Percentiles rank a stretch among this genome's conserved stretches.
phyloP scores from a whole-genome alignment of 2,888 invertebrate genomes.

The Parochlus steinenii region DNA sequence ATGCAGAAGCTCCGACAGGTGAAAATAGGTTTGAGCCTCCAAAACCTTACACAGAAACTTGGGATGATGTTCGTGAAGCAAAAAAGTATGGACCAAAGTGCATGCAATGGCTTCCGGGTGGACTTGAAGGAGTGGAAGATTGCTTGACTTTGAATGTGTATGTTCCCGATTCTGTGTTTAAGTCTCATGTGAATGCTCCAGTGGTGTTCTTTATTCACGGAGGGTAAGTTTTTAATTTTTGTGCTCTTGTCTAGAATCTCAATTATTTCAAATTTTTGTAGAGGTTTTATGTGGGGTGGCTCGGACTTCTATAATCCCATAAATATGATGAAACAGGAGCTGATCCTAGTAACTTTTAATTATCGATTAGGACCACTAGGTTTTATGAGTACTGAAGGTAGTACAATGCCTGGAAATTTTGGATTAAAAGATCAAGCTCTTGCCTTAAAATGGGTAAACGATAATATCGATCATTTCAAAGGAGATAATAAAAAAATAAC shows the following conservation, averaged over 20 bases:
- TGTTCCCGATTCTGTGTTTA: slow-evolving; percentile 29
- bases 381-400: slow-evolving; percentile 58
- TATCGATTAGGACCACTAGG: slow-evolving; percentile 59
- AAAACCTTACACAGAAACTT: slow-evolving; percentile 17
- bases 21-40: slow-evolving; percentile 38
- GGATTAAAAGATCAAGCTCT: slow-evolving; percentile 58
- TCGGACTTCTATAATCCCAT: slow-evolving; percentile 36
- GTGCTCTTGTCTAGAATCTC: too few relatives aligned
- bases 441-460: slow-evolving; percentile 50
- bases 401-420: slow-evolving; percentile 48
- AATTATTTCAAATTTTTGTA: too few relatives aligned
- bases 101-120: slow-evolving; percentile 39
- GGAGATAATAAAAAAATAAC: slow-evolving; percentile 54
- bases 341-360: slow-evolving; percentile 50
- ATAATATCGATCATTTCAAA: slow-evolving; percentile 51
- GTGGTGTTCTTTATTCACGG: slow-evolving; percentile 51
- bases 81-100: slow-evolving; percentile 39
- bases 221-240: slow-evolving; percentile 17
- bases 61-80: slow-evolving; percentile 31
- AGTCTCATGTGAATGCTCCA: slow-evolving; percentile 32
- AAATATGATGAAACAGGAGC: slow-evolving; percentile 42
- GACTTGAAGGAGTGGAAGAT: slow-evolving; percentile 41
- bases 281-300: slow-evolving; percentile 51
- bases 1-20: too few relatives aligned
- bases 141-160: slow-evolving; percentile 48